Conservation (phyloP, 1,140 invertebrate species). For the Macrobrachium nipponense region DNA sequence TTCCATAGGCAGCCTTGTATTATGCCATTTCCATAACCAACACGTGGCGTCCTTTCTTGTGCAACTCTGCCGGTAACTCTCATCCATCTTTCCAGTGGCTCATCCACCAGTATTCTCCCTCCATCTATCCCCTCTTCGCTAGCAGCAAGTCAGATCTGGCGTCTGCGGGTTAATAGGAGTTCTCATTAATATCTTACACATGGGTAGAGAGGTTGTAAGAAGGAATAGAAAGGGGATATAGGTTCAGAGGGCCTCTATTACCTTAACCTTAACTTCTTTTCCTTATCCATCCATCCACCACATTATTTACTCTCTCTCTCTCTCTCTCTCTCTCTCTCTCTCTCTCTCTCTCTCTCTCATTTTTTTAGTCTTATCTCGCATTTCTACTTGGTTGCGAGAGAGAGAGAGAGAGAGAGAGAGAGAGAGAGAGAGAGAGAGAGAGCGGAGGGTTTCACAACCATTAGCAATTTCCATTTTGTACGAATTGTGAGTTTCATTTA, state of each 20-base stretch:
- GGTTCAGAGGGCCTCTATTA: slow-evolving; percentile 21
- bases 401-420: too few relatives aligned
- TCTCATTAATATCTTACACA: slow-evolving; percentile 60
- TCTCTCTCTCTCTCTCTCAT: slow-evolving; percentile 20
- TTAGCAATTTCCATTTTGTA: not conserved
- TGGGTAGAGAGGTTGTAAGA: slow-evolving; percentile 39
- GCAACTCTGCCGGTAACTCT: not conserved
- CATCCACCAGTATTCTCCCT: not conserved
- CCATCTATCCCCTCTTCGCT: slow-evolving; percentile 1
- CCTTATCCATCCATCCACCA: not conserved
- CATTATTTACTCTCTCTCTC: slow-evolving; percentile 2
- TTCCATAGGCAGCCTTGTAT: too few relatives aligned
- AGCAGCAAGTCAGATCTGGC: not conserved
- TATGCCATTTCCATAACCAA: not conserved
- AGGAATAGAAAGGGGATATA: slow-evolving; percentile 2
- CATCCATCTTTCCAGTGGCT: not conserved
- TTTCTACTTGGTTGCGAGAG: too few relatives aligned
- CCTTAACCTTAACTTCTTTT: slow-evolving; percentile 20
- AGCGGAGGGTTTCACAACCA: too few relatives aligned
- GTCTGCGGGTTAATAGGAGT: slow-evolving; percentile 32
- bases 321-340: slow-evolving; percentile 29
- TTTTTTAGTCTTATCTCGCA: not conserved
- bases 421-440: too few relatives aligned
- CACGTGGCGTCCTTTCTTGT: not conserved
- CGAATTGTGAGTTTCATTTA: too few relatives aligned